Conservation (phyloP, 1,140 invertebrate species). For the Drosophila paulistorum region DNA sequence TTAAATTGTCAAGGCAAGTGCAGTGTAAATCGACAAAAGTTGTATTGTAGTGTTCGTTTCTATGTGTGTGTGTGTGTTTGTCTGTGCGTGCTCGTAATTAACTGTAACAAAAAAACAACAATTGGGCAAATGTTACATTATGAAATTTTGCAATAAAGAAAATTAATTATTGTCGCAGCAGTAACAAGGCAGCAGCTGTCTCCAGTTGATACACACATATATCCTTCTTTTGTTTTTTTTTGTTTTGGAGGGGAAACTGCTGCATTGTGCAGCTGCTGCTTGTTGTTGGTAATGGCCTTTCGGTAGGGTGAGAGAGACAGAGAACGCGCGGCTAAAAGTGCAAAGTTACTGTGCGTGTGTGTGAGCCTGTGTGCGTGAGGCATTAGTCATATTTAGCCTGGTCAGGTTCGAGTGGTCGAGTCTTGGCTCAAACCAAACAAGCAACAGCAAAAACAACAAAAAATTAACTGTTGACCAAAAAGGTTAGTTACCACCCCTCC, state of each 20-base stretch:
- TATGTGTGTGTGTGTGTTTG: constrained; percentile 15
- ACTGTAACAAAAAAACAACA: constrained; percentile 32
- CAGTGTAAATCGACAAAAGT: not conserved
- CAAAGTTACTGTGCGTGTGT: constrained; percentile 16
- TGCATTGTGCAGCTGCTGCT: constrained; percentile 42
- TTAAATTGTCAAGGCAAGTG: constrained; percentile 1
- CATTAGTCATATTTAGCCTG: constrained; percentile 66
- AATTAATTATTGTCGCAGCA: constrained; percentile 26
- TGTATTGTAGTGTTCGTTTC: not conserved
- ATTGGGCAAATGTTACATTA: constrained; percentile 42
- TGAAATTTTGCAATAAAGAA: constrained; percentile 35
- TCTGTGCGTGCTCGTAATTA: constrained; percentile 51
- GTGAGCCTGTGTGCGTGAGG: constrained; percentile 32
- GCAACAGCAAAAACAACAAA: constrained; percentile 11
- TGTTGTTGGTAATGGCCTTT: constrained; percentile 19
- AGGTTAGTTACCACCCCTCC: constrained; percentile 45
- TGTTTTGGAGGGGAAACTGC: constrained; percentile 26
- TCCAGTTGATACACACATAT: constrained; percentile 34
- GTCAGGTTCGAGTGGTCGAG: constrained; percentile 3
- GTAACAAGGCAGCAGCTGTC: constrained; percentile 17
- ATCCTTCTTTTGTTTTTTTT: constrained; percentile 34
- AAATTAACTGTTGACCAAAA: constrained; percentile 28
- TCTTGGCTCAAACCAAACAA: constrained; percentile 44
- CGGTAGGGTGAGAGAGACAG: constrained; percentile 3
- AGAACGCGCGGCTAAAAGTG: constrained; percentile 8